Conservation (phyloP, 30 jellyfish, hydroid and myxozoan genomes). For the Aurelia sp. region DNA sequence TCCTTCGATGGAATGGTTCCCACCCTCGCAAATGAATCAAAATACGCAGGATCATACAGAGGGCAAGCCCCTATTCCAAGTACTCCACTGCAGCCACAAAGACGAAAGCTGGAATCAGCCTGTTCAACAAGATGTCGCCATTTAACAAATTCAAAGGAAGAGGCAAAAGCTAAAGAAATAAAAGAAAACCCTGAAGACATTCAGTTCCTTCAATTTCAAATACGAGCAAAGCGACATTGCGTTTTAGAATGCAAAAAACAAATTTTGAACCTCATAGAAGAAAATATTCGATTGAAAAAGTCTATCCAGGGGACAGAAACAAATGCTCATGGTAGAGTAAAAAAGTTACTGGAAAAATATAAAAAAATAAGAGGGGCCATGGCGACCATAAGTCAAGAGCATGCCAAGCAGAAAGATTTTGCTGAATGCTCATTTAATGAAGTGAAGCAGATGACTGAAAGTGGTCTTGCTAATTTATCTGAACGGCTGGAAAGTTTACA, state of each 20-base stretch:
- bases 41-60: too few relatives aligned
- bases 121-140: conserved; percentile 65
- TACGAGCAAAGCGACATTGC: conserved; percentile 47
- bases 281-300: conserved; percentile 37
- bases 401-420: conserved; percentile 32
- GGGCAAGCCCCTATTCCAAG: too few relatives aligned
- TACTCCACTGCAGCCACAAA: too few relatives aligned
- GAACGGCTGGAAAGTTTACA: conserved; percentile 9
- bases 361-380: conserved; percentile 53
- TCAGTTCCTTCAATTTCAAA: conserved; percentile 32
- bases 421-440: conserved; percentile 2
- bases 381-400: conserved; percentile 40
- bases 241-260: conserved; percentile 41
- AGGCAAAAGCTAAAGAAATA: conserved; percentile 1
- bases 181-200: conserved; percentile 8
- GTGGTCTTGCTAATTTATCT: conserved; percentile 6
- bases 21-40: too few relatives aligned
- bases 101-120: conserved; percentile 35
- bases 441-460: conserved; percentile 24
- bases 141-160: conserved; percentile 12
- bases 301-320: conserved; percentile 35
- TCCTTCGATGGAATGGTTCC: too few relatives aligned
- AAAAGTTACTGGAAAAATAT: conserved; percentile 27
- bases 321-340: conserved; percentile 23
- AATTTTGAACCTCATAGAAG: conserved; percentile 48